Evolutionary conservation across 2,113 vertebrate genomes (phyloP), one percentile per base, ranked within the genome.

Genomic region (Chascanopsetta lugubris): DNA sequence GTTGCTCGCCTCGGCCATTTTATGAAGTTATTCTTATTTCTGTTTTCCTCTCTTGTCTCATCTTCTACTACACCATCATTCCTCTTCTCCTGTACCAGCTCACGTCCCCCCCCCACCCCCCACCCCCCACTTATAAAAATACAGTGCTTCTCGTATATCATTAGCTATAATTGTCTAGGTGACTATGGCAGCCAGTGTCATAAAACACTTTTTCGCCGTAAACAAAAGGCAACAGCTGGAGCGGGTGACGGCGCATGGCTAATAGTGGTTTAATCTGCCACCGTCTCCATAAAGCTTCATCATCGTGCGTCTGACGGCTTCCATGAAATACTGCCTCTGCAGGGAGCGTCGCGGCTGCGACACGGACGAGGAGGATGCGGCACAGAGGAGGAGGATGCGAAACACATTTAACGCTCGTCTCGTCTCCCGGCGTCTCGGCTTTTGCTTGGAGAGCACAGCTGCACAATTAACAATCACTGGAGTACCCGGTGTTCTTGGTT

Each of bases 191-290:
- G 73, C n/a, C 55, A 59, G 72, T 72, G 72, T 73, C 83, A 83
- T 91, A 89, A 92, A 91, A 80, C 82, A 89, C 58, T 75, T 83
- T 78, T 80, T 61, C 68, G 81, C 79, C 74, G 54, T 92, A 91
- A 92, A 92, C 90, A 91, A 93, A 85, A 78, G 76, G 82, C 87
- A 91, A 90, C 92, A 92, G 90, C 91, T 90, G 89, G 85, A 88
- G 87, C 77, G 77, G 72, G 69, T 85, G 87, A 76, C 55, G 20
- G 80, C 76, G 82, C 77, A 69, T 87, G 59, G 66, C 83, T 92
- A 92, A 93, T 89, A 90, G 90, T 82, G 75, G 77, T 90, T 92
- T 92, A 91, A 92, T 92, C 89, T 89, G 72, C 85, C 78, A 79
- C 87, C 71, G 87, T 89, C 82, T 76, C 87, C 84, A 90, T 91